These are phyloP conservation scores for Progne subis DNA, from an alignment of 2,113 vertebrate species.

Conservation along the genomic window DNA sequence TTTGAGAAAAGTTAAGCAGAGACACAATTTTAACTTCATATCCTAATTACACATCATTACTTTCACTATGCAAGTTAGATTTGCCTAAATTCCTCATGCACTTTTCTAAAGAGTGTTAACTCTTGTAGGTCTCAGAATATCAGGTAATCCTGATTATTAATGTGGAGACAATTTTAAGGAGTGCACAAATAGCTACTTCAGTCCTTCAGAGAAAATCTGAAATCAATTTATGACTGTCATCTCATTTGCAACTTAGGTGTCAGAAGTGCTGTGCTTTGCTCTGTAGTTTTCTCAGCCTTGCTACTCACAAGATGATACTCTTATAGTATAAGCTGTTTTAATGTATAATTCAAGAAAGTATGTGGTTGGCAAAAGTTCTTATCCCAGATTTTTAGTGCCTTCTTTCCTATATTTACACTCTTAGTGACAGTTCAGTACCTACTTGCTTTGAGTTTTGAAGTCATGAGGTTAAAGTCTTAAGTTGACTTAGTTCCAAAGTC, in stretches of 20 bases:
- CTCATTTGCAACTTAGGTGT: conserved; percentile 35
- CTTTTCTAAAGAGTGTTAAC: not conserved
- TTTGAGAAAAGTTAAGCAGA: not conserved
- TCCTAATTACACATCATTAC: not conserved
- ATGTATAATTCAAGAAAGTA: conserved; percentile 52
- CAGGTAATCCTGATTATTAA: conserved; percentile 51
- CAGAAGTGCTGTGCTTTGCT: conserved; percentile 45
- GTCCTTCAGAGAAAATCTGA: not conserved
- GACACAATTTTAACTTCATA: not conserved
- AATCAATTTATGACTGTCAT: conserved; percentile 54
- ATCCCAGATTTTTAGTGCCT: conserved; percentile 57
- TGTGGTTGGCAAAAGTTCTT: conserved; percentile 35
- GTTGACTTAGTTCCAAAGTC: conserved; percentile 3
- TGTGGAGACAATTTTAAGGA: conserved; percentile 1
- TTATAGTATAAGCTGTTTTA: conserved; percentile 57
- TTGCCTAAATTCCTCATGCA: not conserved
- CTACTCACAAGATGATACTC: conserved; percentile 39
- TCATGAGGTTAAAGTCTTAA: conserved; percentile 49
- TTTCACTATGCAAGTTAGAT: not conserved
- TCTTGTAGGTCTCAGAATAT: conserved; percentile 4
- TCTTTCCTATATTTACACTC: conserved; percentile 24
- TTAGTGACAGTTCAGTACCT: conserved; percentile 25
- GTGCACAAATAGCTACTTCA: not conserved
- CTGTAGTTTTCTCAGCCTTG: conserved; percentile 31
- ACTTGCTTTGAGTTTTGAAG: not conserved